Evolutionary conservation across 2,113 vertebrate species (phyloP), one percentile per base, ranked within the genome.

Genomic region (Cepphus grylle): DNA sequence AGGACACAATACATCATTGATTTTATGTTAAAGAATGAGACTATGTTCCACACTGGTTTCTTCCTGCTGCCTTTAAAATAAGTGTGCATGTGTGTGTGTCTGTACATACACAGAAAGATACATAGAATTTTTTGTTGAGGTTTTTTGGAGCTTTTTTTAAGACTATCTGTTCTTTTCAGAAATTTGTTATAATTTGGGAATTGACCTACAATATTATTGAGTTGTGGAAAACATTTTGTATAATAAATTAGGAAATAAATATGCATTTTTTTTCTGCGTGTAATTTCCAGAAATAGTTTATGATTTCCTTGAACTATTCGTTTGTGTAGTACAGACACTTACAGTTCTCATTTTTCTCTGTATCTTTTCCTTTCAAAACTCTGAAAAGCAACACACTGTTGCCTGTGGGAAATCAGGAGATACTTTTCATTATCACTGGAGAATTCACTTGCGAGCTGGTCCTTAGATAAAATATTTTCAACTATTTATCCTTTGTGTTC

Each of bases 81-180:
- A 53, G 1, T 16, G 6, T 43, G 2, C 0, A 0, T 59, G 5
- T 10, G 1, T 70, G 11, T 32, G 3, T 50, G 18, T 34, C n/a
- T 61, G 12, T 15, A 34, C 25, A 27, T 29, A n/a, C 8, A 53
- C 9, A 10, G 25, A 76, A 56, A 43, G 17, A 25, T 9, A 26
- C 2, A 25, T 1, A 12, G 34, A 19, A 21, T 2, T 14, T 43
- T 66, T 11, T 56, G 2, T 3, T 58, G 8, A 20, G 2, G 3
- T 58, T 58, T 43, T 42, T 3, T 1, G 8, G 5, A 8, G 2
- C 2, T 26, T 86, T 78, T 76, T 80, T 53, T 3, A 89, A 77
- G 34, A 45, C 5, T 42, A 40, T 36, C 2, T 34, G 2, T 7
- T 66, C 8, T 62, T 80, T 80, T 72, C 11, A 52, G 8, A 81